Conservation (phyloP, 2,888 invertebrate species). For the Synergus laeviventris region DNA sequence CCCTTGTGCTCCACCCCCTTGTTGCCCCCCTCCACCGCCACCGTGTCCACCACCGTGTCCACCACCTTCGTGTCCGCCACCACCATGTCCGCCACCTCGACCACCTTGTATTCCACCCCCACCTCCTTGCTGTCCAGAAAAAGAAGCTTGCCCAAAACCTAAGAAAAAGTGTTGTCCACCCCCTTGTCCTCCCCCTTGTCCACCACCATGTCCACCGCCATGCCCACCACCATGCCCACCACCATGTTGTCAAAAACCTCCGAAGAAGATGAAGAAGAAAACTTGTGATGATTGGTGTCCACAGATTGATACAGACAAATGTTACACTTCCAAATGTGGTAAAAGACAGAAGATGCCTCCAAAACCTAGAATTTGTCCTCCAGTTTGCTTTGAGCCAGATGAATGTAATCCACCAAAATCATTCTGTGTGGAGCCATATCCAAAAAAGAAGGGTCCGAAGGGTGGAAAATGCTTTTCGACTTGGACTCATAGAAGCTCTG, state of each 20-base stretch:
- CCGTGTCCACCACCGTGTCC: neutral
- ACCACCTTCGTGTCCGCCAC: neutral
- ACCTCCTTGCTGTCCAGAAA: neutral
- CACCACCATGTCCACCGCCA: neutral
- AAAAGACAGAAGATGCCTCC: neutral
- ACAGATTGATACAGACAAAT: neutral
- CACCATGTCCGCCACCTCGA: neutral
- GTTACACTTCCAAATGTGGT: slow-evolving; percentile 11
- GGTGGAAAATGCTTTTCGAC: slow-evolving; percentile 10
- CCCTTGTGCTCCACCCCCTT: neutral
- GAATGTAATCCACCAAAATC: neutral
- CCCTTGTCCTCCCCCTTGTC: neutral
- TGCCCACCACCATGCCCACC: neutral
- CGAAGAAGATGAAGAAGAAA: neutral
- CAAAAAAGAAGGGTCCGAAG: slow-evolving; percentile 14
- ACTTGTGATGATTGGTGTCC: slow-evolving; percentile 22
- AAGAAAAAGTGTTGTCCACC: neutral
- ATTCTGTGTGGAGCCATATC: slow-evolving; percentile 22
- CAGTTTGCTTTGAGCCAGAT: slow-evolving; percentile 18
- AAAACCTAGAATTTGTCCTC: neutral
- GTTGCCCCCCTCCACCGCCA: neutral
- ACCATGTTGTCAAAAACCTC: neutral
- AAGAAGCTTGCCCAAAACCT: neutral
- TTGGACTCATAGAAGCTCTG: neutral
- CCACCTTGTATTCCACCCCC: neutral